Percentiles rank a stretch among this genome's conserved stretches.
phyloP scores from a whole-genome alignment of 2,797 vertebrate species.

The Pangasius krempfi region DNA sequence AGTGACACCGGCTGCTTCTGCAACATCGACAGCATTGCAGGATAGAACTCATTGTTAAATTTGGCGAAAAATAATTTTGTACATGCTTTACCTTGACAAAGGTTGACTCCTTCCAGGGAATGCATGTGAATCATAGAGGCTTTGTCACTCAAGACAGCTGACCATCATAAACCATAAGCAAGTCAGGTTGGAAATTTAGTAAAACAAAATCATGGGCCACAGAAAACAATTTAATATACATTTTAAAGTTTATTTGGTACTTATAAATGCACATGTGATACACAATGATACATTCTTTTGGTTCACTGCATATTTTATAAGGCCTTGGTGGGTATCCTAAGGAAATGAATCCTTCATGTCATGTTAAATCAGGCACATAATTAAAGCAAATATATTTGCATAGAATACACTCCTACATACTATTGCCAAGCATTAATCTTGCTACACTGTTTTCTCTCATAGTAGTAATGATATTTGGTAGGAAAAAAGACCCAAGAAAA shows the following conservation, averaged over 20 bases:
- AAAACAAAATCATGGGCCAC: not conserved
- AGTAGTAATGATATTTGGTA: not conserved
- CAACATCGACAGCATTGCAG: not conserved
- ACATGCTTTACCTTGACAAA: not conserved
- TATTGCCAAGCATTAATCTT: not conserved
- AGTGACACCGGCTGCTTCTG: not conserved
- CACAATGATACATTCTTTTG: not conserved
- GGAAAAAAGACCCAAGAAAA: not conserved
- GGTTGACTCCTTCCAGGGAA: not conserved
- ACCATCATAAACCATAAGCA: not conserved
- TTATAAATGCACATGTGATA: not conserved
- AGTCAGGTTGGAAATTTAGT: not conserved
- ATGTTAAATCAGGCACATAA: not conserved
- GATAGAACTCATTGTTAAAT: not conserved
- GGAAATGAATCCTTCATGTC: not conserved
- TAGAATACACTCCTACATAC: not conserved
- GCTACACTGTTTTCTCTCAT: not conserved
- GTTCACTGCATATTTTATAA: not conserved
- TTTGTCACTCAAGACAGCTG: not conserved
- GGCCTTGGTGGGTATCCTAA: not conserved
- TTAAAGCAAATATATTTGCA: not conserved
- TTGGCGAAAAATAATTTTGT: not conserved
- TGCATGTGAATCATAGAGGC: not conserved
- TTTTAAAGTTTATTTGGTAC: slow-evolving; percentile 24
- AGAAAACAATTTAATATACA: not conserved